Evolutionary conservation across 2,888 invertebrate genomes (phyloP), one percentile per base, ranked within the genome.

Genomic region (Trissolcus japonicus): DNA sequence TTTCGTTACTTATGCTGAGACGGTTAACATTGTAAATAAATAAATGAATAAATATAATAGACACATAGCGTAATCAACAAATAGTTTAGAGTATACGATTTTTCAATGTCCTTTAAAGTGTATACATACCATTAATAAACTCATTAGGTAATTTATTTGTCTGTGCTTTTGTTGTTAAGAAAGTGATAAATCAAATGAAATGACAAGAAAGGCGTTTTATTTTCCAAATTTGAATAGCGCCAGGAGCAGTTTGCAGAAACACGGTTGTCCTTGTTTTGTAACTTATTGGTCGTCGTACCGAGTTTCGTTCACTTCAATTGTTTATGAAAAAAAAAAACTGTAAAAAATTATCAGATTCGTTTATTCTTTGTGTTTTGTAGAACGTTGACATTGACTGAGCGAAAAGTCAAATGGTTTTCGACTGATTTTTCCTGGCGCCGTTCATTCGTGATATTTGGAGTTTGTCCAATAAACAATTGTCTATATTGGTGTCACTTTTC

Each of bases 41-140:
- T 62, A 76, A 75, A 77, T 78, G 74, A n/a, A 35, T 35, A 35
- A 35, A 35, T 35, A 46, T 78, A 80, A 83, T 80, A 74, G 80
- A 80, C 80, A 80, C 80, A 81, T 81, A 85, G 82, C 79, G 82
- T 87, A 88, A 85, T 85, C 83, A 82, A 81, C 86, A 86, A 84
- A 83, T 87, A 86, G 82, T 83, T 83, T 87, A 86, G 84, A 83
- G 82, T 87, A 87, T 83, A 85, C 84, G 83, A 88, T 88, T 88
- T 88, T 88, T 88, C 87, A 88, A 88, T 88, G 87, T 88, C 87
- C 88, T 88, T 87, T 85, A 86, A 83, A 84, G 80, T 87, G 84
- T 88, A 87, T 85, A 85, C 83, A 82, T 86, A 87, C 84, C 85
- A 83, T 83, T 84, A 86, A 86, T 83, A 85, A 83, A 86, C 82